Evolutionary conservation across 2,888 invertebrate genomes (phyloP), one percentile per base, ranked within the genome.

Genomic region (Minunthozetes semirufus): DNA sequence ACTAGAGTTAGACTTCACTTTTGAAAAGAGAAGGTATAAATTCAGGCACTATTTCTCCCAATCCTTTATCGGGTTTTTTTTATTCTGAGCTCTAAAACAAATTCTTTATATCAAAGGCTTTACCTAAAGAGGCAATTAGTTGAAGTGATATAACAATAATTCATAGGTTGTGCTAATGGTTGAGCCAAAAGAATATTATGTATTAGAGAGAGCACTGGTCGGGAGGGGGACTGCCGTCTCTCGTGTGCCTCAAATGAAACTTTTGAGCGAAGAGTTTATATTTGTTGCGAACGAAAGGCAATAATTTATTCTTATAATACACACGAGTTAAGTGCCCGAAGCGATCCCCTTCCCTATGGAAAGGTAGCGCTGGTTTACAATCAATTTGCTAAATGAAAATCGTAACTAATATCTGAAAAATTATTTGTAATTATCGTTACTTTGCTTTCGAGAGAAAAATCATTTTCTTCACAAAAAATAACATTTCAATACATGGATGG

Each of bases 371-470:
- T 33, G 33, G 29, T 63, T 63, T 56, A 48, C 56, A 63, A 63
- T 63, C 61, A 63, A 63, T 63, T 33, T 63, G 33, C 29, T 63
- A 63, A 29, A 56, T 9, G 17, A 56, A 63, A 63, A 29, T 33
- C 29, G 33, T 63, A 63, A 63, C 61, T 63, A 63, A 59, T 59
- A 59, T 59, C 61, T 63, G 61, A 29, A 33, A 63, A 63, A 63
- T 63, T 63, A 63, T 63, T 63, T 33, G 5, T n/a, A 63, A 63
- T 33, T 63, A 33, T 63, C 29, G 17, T 63, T 63, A 29, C 61
- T 33, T 63, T 29, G 33, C 27, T n/a, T 9, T 17, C 33, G 29
- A 63, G 29, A 29, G 17, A 63, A 33, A 63, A n/a, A 15, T 63
- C 25, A 25, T 56, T 11, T 48, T 48, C 17, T 56, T 56, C 56